Conservation (phyloP, 2,113 vertebrate genomes). For the Meriones unguiculatus region DNA sequence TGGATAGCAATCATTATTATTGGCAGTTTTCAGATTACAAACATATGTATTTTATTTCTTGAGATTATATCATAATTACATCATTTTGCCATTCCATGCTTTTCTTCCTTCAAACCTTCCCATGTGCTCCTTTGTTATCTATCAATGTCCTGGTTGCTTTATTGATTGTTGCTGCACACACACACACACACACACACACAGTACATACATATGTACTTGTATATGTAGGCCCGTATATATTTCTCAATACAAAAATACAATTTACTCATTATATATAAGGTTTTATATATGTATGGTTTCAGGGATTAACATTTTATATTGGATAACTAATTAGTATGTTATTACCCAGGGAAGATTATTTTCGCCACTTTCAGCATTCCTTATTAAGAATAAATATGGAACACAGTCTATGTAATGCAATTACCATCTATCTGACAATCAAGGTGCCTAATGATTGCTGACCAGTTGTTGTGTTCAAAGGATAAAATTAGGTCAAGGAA, state of each 20-base stretch:
- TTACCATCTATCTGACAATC: too few species aligned
- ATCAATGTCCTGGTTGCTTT: background rate
- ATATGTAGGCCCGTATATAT: background rate
- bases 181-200: background rate
- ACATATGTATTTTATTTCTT: background rate
- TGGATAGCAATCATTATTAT: too few species aligned
- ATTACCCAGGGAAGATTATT: background rate
- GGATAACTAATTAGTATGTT: background rate
- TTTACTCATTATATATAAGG: background rate
- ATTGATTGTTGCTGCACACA: background rate
- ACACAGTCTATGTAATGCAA: background rate
- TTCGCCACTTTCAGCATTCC: background rate
- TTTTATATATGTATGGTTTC: background rate
- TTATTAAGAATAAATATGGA: too few species aligned
- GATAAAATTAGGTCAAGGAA: rapidly evolving
- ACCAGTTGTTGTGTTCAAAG: rapidly evolving
- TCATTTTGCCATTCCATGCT: background rate
- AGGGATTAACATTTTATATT: background rate
- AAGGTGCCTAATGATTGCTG: background rate
- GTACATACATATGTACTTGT: background rate
- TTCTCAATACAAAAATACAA: background rate
- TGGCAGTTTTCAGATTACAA: background rate
- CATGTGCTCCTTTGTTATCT: background rate
- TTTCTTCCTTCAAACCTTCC: background rate
- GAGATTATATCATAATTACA: background rate